Conservation (phyloP, 2,113 vertebrate species). For the Calidris pygmaea region DNA sequence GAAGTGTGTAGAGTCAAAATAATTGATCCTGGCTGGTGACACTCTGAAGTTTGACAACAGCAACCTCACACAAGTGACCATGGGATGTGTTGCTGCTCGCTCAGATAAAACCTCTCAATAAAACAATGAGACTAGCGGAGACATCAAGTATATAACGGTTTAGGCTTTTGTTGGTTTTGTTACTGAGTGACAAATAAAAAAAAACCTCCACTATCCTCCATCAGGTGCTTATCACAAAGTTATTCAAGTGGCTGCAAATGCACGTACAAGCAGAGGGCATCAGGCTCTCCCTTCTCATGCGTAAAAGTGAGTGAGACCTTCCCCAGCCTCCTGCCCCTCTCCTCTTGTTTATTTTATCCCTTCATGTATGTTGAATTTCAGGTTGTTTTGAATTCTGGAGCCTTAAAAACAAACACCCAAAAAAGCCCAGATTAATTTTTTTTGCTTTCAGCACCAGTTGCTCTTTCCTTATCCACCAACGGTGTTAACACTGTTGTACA, state of each 20-base stretch:
- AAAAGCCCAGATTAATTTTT: not conserved
- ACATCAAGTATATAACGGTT: not conserved
- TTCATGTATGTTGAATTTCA: not conserved
- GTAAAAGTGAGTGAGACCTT: not conserved
- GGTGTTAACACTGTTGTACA: not conserved
- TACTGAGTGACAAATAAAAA: not conserved
- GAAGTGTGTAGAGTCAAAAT: not conserved
- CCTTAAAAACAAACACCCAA: not conserved
- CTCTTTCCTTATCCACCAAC: not conserved
- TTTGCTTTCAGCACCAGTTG: not conserved
- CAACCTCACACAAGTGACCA: not conserved
- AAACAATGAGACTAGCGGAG: not conserved
- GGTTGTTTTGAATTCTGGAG: not conserved
- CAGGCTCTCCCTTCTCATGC: not conserved
- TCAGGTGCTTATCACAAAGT: not conserved
- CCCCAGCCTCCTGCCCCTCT: no score
- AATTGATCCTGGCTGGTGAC: not conserved
- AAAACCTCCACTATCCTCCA: not conserved
- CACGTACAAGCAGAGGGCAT: not conserved
- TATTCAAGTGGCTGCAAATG: not conserved
- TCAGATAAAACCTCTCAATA: not conserved
- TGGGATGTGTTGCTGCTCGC: not conserved
- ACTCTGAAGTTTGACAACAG: not conserved
- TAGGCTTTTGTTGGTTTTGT: not conserved
- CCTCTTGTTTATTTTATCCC: not conserved